Percentiles rank a stretch among this genome's conserved stretches.
These are phyloP conservation scores for Macrocentrus cingulum DNA, from an alignment of 1,140 invertebrate genomes.

Conservation along the genomic window DNA sequence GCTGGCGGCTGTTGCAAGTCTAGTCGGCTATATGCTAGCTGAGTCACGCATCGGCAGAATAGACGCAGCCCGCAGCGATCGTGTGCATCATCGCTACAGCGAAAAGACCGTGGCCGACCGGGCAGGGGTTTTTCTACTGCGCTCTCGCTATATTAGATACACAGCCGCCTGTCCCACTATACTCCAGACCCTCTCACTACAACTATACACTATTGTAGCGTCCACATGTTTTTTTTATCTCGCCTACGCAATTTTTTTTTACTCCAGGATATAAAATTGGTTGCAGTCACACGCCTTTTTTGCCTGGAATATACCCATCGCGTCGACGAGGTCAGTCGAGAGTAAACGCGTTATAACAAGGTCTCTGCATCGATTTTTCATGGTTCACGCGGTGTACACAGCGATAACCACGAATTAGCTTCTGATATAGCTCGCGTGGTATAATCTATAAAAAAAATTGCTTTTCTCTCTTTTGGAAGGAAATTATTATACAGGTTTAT, in stretches of 20 bases:
- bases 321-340: conserved; percentile 5
- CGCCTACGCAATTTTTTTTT: conserved; percentile 3
- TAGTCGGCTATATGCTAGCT: conserved; percentile 20
- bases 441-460: too few species aligned
- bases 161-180: too few species aligned
- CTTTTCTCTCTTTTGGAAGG: too few species aligned
- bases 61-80: conserved; percentile 23
- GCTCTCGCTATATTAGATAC: not conserved
- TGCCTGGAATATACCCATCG: conserved; percentile 1
- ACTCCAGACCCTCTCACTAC: too few species aligned
- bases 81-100: not conserved
- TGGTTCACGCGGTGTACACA: not conserved
- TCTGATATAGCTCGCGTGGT: too few species aligned
- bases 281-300: conserved; percentile 4
- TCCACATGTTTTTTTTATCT: too few species aligned
- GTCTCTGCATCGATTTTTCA: conserved; percentile 17
- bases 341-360: conserved; percentile 18
- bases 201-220: too few species aligned
- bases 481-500: too few species aligned
- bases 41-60: conserved; percentile 41
- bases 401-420: too few species aligned
- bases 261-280: conserved; percentile 6
- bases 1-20: conserved; percentile 2
- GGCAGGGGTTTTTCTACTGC: too few species aligned
- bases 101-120: conserved; percentile 3